phyloP scores from a whole-genome alignment of 2,113 vertebrate genomes.

The Anser cygnoides region DNA sequence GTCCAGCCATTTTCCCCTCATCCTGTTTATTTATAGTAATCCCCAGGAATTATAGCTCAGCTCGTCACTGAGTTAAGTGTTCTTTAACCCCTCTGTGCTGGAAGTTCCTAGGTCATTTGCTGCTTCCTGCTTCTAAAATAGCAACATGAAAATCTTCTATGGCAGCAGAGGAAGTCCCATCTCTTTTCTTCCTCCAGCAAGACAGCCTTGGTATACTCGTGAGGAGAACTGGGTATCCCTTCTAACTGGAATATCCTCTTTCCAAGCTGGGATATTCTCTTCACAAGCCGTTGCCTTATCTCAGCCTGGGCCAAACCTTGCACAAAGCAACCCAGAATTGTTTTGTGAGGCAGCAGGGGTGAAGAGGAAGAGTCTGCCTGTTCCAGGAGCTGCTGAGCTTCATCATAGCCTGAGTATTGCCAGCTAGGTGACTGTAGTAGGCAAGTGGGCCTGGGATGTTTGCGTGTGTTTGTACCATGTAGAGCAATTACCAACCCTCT shows the following conservation, averaged over 20 bases:
- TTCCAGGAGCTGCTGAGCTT: not conserved
- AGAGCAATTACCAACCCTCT: not conserved
- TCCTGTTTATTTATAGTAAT: slow-evolving; percentile 42
- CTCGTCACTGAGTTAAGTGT: not conserved
- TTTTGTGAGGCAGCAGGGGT: not conserved
- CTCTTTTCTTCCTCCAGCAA: not conserved
- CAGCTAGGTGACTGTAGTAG: not conserved
- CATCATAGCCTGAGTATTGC: not conserved
- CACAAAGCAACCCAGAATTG: not conserved
- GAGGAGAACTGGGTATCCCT: not conserved
- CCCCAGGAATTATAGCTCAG: not conserved
- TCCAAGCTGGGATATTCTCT: not conserved
- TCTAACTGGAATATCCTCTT: not conserved
- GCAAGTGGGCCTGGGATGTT: not conserved
- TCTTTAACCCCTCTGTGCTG: not conserved
- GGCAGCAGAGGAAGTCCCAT: not conserved
- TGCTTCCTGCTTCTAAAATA: slow-evolving; percentile 14
- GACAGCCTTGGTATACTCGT: not conserved
- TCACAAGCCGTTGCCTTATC: not conserved
- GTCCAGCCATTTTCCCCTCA: not conserved
- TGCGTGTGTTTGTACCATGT: not conserved
- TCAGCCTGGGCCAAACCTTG: not conserved
- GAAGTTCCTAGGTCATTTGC: not conserved
- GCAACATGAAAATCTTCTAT: not conserved
- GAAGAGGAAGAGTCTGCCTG: not conserved